Evolutionary conservation across 1,140 invertebrate species (phyloP).

Genomic region (Yoshiicerus persimilis): DNA sequence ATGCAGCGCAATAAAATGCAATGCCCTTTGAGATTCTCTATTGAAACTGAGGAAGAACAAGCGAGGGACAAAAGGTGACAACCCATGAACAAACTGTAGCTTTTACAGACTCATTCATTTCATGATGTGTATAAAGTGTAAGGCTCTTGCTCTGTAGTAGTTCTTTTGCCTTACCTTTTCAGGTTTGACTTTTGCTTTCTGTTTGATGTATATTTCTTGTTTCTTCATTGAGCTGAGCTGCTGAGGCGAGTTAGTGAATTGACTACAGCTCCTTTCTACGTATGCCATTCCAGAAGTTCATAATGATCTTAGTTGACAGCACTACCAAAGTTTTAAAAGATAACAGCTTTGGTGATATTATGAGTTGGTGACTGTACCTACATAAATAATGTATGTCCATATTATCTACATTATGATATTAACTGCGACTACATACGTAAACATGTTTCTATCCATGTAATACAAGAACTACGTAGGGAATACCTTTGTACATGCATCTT

Average conservation of each 20-base stretch:
- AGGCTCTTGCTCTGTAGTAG: background rate
- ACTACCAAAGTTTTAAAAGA: background rate
- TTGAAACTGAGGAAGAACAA: conserved; percentile 6
- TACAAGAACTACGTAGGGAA: too few species aligned
- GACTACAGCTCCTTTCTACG: background rate
- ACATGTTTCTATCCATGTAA: background rate
- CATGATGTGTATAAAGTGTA: background rate
- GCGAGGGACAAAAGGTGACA: conserved; percentile 10
- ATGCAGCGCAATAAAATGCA: background rate
- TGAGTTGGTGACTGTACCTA: background rate
- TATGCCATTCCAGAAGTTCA: background rate
- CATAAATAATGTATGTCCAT: background rate
- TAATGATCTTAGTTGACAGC: background rate
- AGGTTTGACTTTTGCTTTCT: conserved; percentile 19
- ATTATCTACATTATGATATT: background rate
- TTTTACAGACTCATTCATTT: background rate
- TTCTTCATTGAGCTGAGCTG: background rate
- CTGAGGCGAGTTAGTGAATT: background rate
- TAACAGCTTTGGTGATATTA: background rate
- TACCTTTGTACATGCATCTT: too few species aligned
- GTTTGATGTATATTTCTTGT: background rate
- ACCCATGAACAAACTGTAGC: background rate
- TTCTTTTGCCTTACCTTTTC: background rate
- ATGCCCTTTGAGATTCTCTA: background rate
- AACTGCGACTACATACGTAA: background rate